These are phyloP conservation scores for Drosophila monieri DNA, from an alignment of 2,888 invertebrate species.

Conservation along the genomic window DNA sequence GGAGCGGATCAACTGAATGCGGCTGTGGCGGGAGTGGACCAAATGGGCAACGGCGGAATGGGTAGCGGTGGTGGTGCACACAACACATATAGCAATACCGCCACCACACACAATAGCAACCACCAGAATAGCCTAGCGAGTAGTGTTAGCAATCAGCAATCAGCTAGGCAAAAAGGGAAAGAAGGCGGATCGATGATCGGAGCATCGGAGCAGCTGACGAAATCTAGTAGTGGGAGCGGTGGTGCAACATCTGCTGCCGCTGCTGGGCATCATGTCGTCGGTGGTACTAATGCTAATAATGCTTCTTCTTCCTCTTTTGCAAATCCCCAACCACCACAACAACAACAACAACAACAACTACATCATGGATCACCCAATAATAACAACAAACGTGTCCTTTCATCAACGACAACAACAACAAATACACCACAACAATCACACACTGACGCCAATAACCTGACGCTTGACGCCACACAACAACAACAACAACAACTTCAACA, in stretches of 20 bases:
- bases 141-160: slow-evolving; percentile 76
- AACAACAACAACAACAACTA: slow-evolving; percentile 73
- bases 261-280: slow-evolving; percentile 84
- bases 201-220: slow-evolving; percentile 79
- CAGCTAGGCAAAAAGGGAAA: slow-evolving; percentile 83
- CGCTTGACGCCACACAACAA: slow-evolving; percentile 74
- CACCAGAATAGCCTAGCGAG: slow-evolving; percentile 67
- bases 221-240: slow-evolving; percentile 83
- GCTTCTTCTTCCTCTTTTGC: slow-evolving; percentile 87
- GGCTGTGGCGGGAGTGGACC: slow-evolving; percentile 18
- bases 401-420: slow-evolving; percentile 67
- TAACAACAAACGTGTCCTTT: slow-evolving; percentile 77
- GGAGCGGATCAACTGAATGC: slow-evolving; percentile 25
- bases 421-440: slow-evolving; percentile 73
- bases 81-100: slow-evolving; percentile 32
- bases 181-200: slow-evolving; percentile 76
- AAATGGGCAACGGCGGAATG: slow-evolving; percentile 39
- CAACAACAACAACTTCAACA: slow-evolving; percentile 72
- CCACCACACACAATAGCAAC: slow-evolving; percentile 42
- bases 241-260: slow-evolving; percentile 83
- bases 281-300: slow-evolving; percentile 86
- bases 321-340: slow-evolving; percentile 82
- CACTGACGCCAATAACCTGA: slow-evolving; percentile 73
- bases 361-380: slow-evolving; percentile 68
- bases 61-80: slow-evolving; percentile 62